Evolutionary conservation across 2,888 invertebrate species (phyloP).

Genomic region (Acrobasis suavella): DNA sequence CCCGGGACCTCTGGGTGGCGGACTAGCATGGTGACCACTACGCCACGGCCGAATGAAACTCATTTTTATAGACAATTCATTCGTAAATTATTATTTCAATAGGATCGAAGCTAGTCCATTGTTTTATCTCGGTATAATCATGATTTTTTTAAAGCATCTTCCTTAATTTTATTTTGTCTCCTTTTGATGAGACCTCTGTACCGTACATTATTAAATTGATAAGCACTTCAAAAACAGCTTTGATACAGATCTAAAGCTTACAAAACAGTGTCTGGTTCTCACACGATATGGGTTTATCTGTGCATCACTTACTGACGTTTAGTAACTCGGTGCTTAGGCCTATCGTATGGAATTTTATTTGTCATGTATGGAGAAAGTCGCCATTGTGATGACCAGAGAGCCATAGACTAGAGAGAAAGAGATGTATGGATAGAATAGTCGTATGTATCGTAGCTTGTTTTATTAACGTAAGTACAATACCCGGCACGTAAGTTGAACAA

Average conservation of each 20-base stretch:
- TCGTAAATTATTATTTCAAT: too few relatives aligned
- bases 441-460: too few relatives aligned
- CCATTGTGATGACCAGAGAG: constrained; percentile 42
- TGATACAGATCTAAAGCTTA: constrained; percentile 14
- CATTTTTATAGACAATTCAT: too few relatives aligned
- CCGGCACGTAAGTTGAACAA: too few relatives aligned
- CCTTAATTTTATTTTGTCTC: background rate
- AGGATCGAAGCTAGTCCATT: background rate
- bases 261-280: constrained; percentile 24
- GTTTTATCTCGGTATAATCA: background rate
- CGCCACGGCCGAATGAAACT: too few relatives aligned
- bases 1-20: too few relatives aligned
- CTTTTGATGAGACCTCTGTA: background rate
- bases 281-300: constrained; percentile 32
- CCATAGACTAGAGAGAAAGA: constrained; percentile 37
- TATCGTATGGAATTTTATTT: constrained; percentile 60
- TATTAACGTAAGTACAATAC: too few relatives aligned
- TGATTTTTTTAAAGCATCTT: background rate
- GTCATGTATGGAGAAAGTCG: constrained; percentile 60
- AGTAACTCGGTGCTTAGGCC: constrained; percentile 37
- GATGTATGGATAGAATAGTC: background rate
- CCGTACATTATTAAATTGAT: background rate
- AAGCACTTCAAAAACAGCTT: background rate
- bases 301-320: constrained; percentile 53
- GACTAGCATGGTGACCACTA: too few relatives aligned